Base-by-base conservation (phyloP, 1,140 invertebrate species). In the Plectus sambesii region DNA sequence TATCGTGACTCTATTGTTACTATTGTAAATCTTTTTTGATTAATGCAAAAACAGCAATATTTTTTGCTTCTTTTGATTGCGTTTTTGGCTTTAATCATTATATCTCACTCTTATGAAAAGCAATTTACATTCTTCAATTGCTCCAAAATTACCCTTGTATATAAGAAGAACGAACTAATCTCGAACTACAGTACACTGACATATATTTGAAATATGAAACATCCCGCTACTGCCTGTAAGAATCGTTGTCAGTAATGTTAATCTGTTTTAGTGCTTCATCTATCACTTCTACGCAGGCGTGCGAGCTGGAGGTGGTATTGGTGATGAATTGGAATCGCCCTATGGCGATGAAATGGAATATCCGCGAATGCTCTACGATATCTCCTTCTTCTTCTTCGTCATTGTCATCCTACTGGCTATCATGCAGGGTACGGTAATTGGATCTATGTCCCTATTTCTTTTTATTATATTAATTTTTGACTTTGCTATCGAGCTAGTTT, bases 321-420 rank as follows among this genome's bases (percentile, higher is more conserved):
- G 76, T 70, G 94, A 99, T 70, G 93, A 96, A 76, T 87, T 99
- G 54, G 92, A 90, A 58, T 82, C 87, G 56, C 92, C 94, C 1
- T 93, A 97, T 72, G 93, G 93, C 2, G 94, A 98, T 66, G 85
- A 92, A 53, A 87, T 88, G 53, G 92, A 98, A 76, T 82, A 86
- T 41, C 93, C 85, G 72, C 81, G 94, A 62, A 99, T 99, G 69
- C 81, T 98, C 68, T 99, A 99, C 74, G 94, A 99, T 70, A 98
- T 99, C 51, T 93, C 92, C 15, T 99, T 99, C 79, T 99, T 99
- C 84, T 99, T 99, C 79, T 99, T 99, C 73, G 86, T 99, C 66
- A 98, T 99, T 70, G 82, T 99, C 70, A 99, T 99, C 71, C 77
- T 99, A 61, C 77, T 99, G 61, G 93, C 94, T 68, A 99, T 99